A percentile compares a stretch with the other conserved stretches of the same genome.
These are phyloP conservation scores for Pongo pygmaeus DNA, from an alignment of 2,113 vertebrate genomes.

Conservation along the genomic window DNA sequence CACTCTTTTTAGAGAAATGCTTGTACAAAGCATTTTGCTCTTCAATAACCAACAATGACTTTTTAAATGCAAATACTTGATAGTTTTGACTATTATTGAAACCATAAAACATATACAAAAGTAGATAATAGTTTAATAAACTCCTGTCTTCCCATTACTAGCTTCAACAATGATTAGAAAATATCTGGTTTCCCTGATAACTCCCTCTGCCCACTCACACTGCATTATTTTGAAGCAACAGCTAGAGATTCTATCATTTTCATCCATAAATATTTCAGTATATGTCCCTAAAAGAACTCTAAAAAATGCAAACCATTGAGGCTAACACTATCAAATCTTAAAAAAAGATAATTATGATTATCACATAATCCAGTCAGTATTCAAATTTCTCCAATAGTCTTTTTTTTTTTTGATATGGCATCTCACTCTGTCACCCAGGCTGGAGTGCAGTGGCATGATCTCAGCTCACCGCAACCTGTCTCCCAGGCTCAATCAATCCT, in stretches of 20 bases:
- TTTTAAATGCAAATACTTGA: background rate
- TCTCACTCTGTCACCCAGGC: too few species aligned
- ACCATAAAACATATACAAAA: background rate
- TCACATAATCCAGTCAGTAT: background rate
- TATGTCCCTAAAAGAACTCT: background rate
- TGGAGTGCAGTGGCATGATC: too few species aligned
- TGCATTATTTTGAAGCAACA: background rate
- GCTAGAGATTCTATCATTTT: background rate
- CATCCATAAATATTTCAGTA: background rate
- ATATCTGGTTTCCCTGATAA: background rate
- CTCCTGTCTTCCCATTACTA: background rate
- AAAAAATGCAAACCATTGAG: background rate
- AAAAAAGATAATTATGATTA: background rate
- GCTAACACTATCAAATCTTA: background rate
- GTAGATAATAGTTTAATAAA: background rate
- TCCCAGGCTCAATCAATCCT: too few species aligned
- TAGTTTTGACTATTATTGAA: background rate
- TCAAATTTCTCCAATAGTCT: background rate
- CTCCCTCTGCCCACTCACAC: background rate
- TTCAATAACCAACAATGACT: background rate
- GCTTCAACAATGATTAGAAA: background rate
- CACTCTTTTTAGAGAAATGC: background rate
- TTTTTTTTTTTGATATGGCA: too few species aligned
- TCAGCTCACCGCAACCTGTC: too few species aligned
- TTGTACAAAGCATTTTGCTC: background rate